Evolutionary conservation across 2,888 invertebrate genomes (phyloP).

Genomic region (Danaus chrysippus): DNA sequence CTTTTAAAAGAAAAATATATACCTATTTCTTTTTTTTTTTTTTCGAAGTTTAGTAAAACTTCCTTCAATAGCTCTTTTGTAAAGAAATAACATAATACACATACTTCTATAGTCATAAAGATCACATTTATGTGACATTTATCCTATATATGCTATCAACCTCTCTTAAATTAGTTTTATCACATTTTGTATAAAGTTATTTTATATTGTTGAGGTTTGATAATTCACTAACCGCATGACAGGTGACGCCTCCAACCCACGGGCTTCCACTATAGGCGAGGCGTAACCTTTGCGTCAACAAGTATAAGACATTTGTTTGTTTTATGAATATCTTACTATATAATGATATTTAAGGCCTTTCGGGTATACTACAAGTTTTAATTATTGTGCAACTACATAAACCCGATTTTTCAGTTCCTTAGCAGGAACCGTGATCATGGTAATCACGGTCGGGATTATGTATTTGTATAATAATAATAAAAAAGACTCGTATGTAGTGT

Average conservation of each 20-base stretch:
- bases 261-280: neutral
- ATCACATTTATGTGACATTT: neutral
- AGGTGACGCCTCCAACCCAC: neutral
- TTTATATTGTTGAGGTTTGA: neutral
- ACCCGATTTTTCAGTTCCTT: too few relatives aligned
- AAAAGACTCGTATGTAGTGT: too few relatives aligned
- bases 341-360: neutral
- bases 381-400: too few relatives aligned
- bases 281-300: conserved; percentile 3
- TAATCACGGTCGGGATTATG: too few relatives aligned
- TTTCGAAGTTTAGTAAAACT: too few relatives aligned
- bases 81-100: too few relatives aligned
- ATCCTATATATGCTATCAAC: neutral
- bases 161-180: neutral
- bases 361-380: neutral
- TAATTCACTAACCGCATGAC: conserved; percentile 2
- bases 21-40: too few relatives aligned
- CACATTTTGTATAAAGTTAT: neutral
- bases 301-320: conserved; percentile 3
- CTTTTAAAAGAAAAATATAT: too few relatives aligned
- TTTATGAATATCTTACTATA: neutral
- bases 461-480: too few relatives aligned
- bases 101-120: too few relatives aligned
- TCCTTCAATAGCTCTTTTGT: too few relatives aligned
- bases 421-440: too few relatives aligned